Evolutionary conservation across 2,113 vertebrate genomes (phyloP).

Genomic region (Aspidoscelis tigris): DNA sequence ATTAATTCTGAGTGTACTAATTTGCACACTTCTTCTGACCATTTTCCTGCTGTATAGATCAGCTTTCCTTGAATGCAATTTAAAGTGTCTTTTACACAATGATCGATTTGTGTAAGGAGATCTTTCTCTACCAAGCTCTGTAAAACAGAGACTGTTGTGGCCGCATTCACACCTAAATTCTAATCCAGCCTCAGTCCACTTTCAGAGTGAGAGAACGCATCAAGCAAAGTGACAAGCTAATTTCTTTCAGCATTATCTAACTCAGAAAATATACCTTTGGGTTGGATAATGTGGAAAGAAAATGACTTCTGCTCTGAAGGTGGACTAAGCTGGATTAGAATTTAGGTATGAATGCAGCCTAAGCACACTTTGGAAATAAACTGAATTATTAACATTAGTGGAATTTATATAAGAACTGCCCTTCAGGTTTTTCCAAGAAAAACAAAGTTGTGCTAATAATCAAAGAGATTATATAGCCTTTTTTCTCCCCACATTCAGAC

Average conservation of each 20-base stretch:
- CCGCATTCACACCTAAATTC: too few relatives aligned
- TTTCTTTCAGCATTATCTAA: too few relatives aligned
- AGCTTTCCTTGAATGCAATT: background rate
- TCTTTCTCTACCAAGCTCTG: background rate
- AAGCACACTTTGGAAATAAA: background rate
- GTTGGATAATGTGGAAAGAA: too few relatives aligned
- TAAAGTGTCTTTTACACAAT: background rate
- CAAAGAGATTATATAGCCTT: background rate
- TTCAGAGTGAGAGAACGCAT: too few relatives aligned
- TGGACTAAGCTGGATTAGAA: too few relatives aligned
- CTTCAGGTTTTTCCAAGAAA: conserved; percentile 14
- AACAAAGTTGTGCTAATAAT: conserved; percentile 46
- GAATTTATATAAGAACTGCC: background rate
- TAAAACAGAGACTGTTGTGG: background rate
- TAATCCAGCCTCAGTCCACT: too few relatives aligned
- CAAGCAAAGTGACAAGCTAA: too few relatives aligned
- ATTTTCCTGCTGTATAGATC: background rate
- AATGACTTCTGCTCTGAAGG: too few relatives aligned
- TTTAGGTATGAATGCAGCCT: background rate
- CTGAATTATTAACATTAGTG: background rate
- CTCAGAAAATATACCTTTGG: too few relatives aligned
- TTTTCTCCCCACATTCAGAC: too few relatives aligned
- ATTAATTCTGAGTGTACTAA: too few relatives aligned
- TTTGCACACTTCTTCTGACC: background rate
- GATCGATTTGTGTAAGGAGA: background rate